A percentile compares a stretch with the other conserved stretches of the same genome.
Evolutionary conservation across 2,113 vertebrate species (phyloP).

Genomic region (Sceloporus undulatus): DNA sequence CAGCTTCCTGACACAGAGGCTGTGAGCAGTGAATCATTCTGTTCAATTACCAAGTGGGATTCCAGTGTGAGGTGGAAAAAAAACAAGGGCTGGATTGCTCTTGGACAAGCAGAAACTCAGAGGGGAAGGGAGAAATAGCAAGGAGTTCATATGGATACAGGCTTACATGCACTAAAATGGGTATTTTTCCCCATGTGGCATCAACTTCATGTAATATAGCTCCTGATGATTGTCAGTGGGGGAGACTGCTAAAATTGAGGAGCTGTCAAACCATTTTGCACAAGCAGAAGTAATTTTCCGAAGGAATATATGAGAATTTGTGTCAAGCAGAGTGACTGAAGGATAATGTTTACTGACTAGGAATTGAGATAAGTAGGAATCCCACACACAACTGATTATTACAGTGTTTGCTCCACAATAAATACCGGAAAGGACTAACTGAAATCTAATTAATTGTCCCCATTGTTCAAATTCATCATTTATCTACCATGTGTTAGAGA

Average conservation of each 20-base stretch:
- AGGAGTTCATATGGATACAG: not conserved
- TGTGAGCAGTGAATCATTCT: conserved; percentile 3
- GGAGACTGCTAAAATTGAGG: not conserved
- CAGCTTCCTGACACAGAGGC: not conserved
- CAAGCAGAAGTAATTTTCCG: not conserved
- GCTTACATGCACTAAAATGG: not conserved
- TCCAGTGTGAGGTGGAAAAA: conserved; percentile 2
- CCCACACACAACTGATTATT: not conserved
- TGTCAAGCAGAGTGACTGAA: not conserved
- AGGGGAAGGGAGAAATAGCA: not conserved
- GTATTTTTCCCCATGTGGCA: not conserved
- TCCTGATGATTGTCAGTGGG: not conserved
- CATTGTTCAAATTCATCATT: not conserved
- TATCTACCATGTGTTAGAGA: not conserved
- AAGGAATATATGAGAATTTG: not conserved
- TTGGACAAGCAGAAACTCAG: not conserved
- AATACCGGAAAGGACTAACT: not conserved
- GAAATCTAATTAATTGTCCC: no score
- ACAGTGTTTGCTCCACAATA: not conserved
- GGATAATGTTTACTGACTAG: not conserved
- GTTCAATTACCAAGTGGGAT: not conserved
- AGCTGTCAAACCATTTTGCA: not conserved
- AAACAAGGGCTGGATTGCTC: not conserved
- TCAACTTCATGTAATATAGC: not conserved
- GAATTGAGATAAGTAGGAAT: not conserved